phyloP scores from a whole-genome alignment of 1,140 invertebrate genomes.

The Agraylea sexmaculata region DNA sequence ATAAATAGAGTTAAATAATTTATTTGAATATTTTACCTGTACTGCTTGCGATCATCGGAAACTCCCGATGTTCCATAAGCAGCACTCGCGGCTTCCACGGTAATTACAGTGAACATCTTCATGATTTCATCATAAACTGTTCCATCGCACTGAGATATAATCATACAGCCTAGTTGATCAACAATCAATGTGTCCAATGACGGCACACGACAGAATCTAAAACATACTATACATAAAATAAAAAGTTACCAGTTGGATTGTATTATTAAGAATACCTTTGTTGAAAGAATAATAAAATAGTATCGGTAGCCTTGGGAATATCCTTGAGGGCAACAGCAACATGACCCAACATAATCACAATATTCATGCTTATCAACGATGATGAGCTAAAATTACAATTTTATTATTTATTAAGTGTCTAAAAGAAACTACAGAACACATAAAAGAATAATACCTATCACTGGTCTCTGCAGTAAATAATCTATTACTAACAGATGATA shows the following conservation, averaged over 20 bases:
- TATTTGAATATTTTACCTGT: constrained; percentile 44
- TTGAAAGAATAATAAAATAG: constrained; percentile 94
- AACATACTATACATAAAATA: not conserved
- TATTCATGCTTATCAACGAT: constrained; percentile 86
- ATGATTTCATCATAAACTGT: constrained; percentile 91
- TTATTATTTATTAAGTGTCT: constrained; percentile 1
- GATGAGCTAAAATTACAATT: constrained; percentile 54
- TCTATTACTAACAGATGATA: constrained; percentile 88
- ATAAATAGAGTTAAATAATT: not conserved
- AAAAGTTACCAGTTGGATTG: not conserved
- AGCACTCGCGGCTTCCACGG: constrained; percentile 83
- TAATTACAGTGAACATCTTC: constrained; percentile 94
- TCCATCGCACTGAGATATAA: constrained; percentile 77
- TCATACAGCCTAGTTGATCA: constrained; percentile 94
- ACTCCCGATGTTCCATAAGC: constrained; percentile 73
- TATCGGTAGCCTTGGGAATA: constrained; percentile 83
- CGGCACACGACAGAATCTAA: constrained; percentile 74
- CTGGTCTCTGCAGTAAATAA: constrained; percentile 83
- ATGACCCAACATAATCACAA: constrained; percentile 93
- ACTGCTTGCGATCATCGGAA: constrained; percentile 62
- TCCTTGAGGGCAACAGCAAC: constrained; percentile 91
- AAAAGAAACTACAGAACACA: constrained; percentile 1
- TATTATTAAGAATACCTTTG: constrained; percentile 49
- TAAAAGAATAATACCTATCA: constrained; percentile 44
- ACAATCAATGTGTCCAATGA: constrained; percentile 89